phyloP scores from a whole-genome alignment of 2,113 vertebrate genomes.

The Mustela lutreola region DNA sequence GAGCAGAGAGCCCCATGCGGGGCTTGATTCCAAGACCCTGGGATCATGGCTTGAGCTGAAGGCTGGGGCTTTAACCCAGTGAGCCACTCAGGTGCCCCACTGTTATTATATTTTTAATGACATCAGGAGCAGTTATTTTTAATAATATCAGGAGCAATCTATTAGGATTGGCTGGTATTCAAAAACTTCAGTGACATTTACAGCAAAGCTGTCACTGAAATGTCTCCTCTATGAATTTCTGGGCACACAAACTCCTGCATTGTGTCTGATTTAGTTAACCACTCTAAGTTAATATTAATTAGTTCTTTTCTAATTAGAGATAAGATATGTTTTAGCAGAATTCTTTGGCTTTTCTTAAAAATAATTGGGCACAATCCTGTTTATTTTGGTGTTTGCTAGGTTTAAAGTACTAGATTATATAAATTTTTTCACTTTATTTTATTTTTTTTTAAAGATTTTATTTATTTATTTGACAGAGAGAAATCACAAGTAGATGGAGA shows the following conservation, averaged over 20 bases:
- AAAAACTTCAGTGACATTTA: conserved; percentile 16
- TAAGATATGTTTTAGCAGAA: background rate
- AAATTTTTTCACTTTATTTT: background rate
- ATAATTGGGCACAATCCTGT: background rate
- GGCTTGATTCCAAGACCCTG: no score
- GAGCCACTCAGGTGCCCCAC: no score
- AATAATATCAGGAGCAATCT: background rate
- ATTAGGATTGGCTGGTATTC: background rate
- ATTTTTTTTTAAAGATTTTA: no score
- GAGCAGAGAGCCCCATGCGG: no score
- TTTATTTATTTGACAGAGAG: no score
- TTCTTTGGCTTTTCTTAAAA: background rate
- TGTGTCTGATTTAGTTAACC: background rate
- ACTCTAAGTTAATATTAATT: background rate
- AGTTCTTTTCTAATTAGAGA: background rate
- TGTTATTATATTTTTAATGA: background rate
- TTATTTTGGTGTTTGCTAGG: background rate
- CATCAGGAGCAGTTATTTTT: background rate
- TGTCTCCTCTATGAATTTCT: background rate
- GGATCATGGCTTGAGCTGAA: no score
- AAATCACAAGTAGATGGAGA: no score
- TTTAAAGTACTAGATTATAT: background rate
- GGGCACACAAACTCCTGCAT: background rate
- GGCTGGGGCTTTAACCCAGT: no score
- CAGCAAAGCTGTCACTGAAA: background rate